Evolutionary conservation across 2,797 vertebrate species (phyloP).

Genomic region (Clamator glandarius): DNA sequence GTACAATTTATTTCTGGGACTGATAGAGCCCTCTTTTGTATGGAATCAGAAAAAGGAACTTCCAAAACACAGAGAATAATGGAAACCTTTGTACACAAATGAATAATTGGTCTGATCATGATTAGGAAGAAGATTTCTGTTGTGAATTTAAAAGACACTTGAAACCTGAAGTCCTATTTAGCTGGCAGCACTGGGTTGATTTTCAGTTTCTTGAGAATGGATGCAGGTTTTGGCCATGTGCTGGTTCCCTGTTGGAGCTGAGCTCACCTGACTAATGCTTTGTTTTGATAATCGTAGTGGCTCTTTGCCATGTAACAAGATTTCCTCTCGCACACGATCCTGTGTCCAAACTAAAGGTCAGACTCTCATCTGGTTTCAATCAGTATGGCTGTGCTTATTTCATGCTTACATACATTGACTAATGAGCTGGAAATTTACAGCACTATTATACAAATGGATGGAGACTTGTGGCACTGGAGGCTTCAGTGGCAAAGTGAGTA

Average conservation of each 20-base stretch:
- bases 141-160: background rate
- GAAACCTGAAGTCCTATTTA: background rate
- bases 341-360: slow-evolving; percentile 50
- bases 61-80: background rate
- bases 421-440: slow-evolving; percentile 49
- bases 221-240: background rate
- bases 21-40: background rate
- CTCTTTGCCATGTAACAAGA: background rate
- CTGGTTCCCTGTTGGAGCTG: accelerated
- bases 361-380: slow-evolving; percentile 53
- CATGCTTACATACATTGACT: slow-evolving; percentile 11
- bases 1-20: background rate
- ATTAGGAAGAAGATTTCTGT: background rate
- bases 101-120: background rate
- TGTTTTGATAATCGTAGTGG: background rate
- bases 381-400: slow-evolving; percentile 19
- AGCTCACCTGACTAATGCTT: background rate
- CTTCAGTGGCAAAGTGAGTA: background rate
- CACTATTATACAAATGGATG: background rate
- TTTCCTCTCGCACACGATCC: background rate
- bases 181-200: background rate
- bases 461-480: background rate
- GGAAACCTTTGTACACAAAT: background rate
- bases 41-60: background rate
- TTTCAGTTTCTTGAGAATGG: background rate